Evolutionary conservation across 2,888 invertebrate species (phyloP), one percentile per base, ranked within the genome.

Genomic region (Eustalomyia histrio): DNA sequence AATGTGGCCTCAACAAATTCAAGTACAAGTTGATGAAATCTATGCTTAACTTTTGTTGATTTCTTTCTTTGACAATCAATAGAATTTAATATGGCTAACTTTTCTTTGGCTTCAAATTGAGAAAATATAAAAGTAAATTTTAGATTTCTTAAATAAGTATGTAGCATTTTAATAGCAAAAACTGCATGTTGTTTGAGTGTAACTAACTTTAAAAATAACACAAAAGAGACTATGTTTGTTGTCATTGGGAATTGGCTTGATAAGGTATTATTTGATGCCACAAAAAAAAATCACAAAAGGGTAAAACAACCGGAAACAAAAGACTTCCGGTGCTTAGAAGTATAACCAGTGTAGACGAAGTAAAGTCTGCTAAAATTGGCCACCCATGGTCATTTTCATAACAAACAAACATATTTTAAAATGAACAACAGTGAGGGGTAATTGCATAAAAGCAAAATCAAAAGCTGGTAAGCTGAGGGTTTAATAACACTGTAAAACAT

Each of bases 1-100:
- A 4, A 63, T 87, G 6, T 29, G 79, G 7, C 67, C 76, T 1
- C 52, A 87, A 65, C 72, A 86, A 76, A 79, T 87, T 4, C 85
- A 87, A 72, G 55, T 43, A 65, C 12, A 61, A 14, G 10, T 58
- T 67, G 57, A 81, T 52, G 21, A 68, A 0, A 61, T 82, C 14
- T 79, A 58, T 50, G 52, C 52, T 1, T 50, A 65, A 18, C 17
- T 58, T 16, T 14, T 82, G 6, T 52, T 84, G 29, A 72, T 24
- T 60, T 69, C 43, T 58, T 81, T 10, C 61, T 74, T 3, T 18
- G 35, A 1, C 21, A 43, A 33, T 57, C 58, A 7, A 52, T 58
- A 14, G n/a, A 57, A 35, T 67, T 76, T 12, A 65, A 68, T 57
- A 63, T 43, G 63, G 68, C 57, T 50, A 58, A 76, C 39, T 83